A percentile compares a stretch with the other conserved stretches of the same genome.
Conservation (phyloP, 2,797 vertebrate species). For the Tokudaia tokunoshimensis region DNA sequence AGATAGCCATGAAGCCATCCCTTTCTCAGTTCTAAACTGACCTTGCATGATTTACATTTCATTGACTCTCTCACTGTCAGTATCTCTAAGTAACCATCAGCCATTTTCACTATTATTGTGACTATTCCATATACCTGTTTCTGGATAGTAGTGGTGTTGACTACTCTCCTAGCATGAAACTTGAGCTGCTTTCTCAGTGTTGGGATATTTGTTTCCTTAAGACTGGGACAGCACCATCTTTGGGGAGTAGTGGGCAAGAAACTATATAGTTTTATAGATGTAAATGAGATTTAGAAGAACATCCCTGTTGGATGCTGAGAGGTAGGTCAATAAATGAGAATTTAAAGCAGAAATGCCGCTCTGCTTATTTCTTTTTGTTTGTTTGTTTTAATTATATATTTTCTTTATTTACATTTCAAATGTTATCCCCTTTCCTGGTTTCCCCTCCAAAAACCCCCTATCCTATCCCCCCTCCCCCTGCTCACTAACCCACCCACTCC, state of each 20-base stretch:
- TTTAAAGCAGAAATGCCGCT: background rate
- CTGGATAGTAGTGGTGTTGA: background rate
- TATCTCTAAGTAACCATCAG: background rate
- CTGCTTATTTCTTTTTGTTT: too few species aligned
- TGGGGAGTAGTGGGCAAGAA: background rate
- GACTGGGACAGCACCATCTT: background rate
- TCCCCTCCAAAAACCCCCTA: too few species aligned
- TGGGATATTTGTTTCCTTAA: constrained; percentile 12
- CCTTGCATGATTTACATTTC: background rate
- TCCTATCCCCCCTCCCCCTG: too few species aligned
- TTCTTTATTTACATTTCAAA: too few species aligned
- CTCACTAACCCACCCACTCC: too few species aligned
- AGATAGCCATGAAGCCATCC: background rate
- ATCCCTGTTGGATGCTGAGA: background rate
- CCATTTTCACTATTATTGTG: background rate
- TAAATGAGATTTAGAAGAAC: constrained; percentile 21
- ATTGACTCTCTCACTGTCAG: background rate
- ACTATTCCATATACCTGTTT: background rate
- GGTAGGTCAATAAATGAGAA: background rate
- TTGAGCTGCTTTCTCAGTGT: background rate
- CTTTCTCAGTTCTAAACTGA: background rate
- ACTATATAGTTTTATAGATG: constrained; percentile 1
- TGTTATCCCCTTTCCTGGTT: too few species aligned
- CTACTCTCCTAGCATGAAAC: background rate
- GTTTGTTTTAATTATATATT: too few species aligned